Base-by-base conservation (phyloP, 1,140 invertebrate species). In the Zaprionus ghesquierei region DNA sequence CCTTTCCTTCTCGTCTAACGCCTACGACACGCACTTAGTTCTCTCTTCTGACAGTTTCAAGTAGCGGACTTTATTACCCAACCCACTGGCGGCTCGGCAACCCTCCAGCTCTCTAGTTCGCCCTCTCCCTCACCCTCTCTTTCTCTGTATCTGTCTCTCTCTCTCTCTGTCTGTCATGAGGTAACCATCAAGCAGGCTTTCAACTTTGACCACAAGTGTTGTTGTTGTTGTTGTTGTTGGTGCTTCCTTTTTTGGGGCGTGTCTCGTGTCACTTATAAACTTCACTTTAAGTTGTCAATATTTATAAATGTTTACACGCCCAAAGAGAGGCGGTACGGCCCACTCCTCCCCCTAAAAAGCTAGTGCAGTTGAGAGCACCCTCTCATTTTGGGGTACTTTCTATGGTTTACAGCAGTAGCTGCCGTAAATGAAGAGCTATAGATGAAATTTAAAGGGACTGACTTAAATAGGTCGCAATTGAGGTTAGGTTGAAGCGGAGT, bases 211-310 rank as follows among this genome's bases (percentile, higher is more conserved):
- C 84, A 80, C 84, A 89, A 89, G 79, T 84, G 77, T 65, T 65
- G 49, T n/a, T 51, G 53, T 29, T 75, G 53, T 61, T 75, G 63
- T 63, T 49, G 33, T 35, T 68, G 41, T 75, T 65, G 22, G 51
- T 62, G 44, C 82, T 79, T 79, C 66, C 77, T 69, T 77, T 77
- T 86, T 71, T 49, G 38, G 69, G 61, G n/a, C 31, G 50, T 13
- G 29, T 49, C 69, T 68, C 79, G 72, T 87, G 84, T 89, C 82
- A 87, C 84, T 87, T 89, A 76, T 82, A 89, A 87, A 89, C 79
- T 79, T 89, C 76, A 87, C 84, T 87, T 89, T 73, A 87, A 87
- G 82, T 77, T 87, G 82, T 87, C 82, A 87, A 87, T 87, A 82
- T 89, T 89, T 89, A 82, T 87, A 87, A 89, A 89, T 87, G 75